Percentiles rank a stretch among this genome's conserved stretches.
phyloP scores from a whole-genome alignment of 2,797 vertebrate species.

The Mergus octosetaceus region DNA sequence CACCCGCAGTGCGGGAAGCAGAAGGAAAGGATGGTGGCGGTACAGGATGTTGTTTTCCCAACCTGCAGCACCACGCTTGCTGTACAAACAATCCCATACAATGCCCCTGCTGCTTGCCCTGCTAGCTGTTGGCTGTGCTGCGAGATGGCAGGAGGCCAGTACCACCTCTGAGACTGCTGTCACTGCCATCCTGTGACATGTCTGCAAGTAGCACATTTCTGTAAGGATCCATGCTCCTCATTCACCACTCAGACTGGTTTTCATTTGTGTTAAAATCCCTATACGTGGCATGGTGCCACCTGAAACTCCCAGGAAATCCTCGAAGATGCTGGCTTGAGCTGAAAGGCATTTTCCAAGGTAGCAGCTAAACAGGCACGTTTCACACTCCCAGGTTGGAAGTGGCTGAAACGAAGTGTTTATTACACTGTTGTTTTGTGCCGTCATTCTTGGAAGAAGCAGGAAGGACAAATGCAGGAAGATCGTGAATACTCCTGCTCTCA shows the following conservation, averaged over 20 bases:
- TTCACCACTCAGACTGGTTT: background rate
- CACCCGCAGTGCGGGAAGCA: background rate
- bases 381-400: background rate
- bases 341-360: background rate
- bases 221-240: background rate
- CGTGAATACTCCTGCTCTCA: background rate
- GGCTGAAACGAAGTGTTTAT: background rate
- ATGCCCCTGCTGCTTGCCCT: background rate
- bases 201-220: background rate
- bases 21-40: background rate
- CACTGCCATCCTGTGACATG: background rate
- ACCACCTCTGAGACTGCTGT: background rate
- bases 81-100: background rate
- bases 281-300: background rate
- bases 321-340: background rate
- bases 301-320: background rate
- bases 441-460: background rate
- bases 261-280: background rate
- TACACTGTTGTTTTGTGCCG: background rate
- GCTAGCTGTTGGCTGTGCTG: background rate
- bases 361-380: background rate
- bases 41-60: background rate
- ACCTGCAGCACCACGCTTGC: background rate
- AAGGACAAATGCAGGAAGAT: background rate
- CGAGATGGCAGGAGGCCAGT: constrained; percentile 15